Percentiles rank a stretch among this genome's conserved stretches.
These are phyloP conservation scores for Andricus curvator DNA, from an alignment of 2,888 invertebrate genomes.

Conservation along the genomic window DNA sequence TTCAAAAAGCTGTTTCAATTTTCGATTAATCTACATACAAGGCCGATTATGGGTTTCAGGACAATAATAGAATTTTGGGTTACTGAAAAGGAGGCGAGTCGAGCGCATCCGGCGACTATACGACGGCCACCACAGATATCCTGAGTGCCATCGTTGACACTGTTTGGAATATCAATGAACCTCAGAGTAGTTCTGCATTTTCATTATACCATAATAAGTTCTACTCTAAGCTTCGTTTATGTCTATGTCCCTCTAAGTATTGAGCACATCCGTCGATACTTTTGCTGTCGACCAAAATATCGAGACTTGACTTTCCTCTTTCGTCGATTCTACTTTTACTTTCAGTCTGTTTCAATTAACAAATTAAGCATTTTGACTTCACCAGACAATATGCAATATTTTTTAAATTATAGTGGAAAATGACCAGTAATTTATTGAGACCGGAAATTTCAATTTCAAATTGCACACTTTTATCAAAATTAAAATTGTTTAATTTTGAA, in stretches of 20 bases:
- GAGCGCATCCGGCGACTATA: conserved; percentile 65
- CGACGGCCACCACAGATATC: conserved; percentile 63
- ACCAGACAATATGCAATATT: background rate
- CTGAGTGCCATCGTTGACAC: conserved; percentile 53
- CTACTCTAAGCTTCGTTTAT: conserved; percentile 36
- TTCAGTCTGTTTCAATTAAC: background rate
- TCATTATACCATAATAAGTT: conserved; percentile 59
- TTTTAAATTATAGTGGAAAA: background rate
- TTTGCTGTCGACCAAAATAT: conserved; percentile 22
- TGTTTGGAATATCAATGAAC: conserved; percentile 68
- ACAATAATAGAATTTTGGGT: conserved; percentile 32
- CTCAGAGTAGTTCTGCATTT: conserved; percentile 58
- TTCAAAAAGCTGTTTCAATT: conserved; percentile 40
- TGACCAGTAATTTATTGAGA: too few relatives aligned
- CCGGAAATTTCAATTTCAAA: too few relatives aligned
- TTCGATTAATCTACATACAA: conserved; percentile 23
- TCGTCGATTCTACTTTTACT: background rate
- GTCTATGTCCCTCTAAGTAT: conserved; percentile 27
- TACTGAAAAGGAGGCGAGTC: conserved; percentile 63
- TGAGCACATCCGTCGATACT: conserved; percentile 24
- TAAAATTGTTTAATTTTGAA: too few relatives aligned
- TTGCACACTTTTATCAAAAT: too few relatives aligned
- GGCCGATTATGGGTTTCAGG: conserved; percentile 2
- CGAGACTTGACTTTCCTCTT: background rate
- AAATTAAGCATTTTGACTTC: background rate